Evolutionary conservation across 2,113 vertebrate genomes (phyloP).

Genomic region (Thunnus thynnus): DNA sequence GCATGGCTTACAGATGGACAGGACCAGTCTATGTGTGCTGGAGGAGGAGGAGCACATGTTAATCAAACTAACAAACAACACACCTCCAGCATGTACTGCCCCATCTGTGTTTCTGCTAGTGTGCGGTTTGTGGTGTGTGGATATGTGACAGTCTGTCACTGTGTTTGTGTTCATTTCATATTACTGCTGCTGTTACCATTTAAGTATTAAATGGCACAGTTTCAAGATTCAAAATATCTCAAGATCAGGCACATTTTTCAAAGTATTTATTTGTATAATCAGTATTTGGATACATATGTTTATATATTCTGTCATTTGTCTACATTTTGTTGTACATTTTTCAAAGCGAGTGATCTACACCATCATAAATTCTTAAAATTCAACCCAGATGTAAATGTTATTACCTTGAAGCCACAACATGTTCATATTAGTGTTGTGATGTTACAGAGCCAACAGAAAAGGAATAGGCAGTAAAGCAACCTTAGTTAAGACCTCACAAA

Average conservation of each 20-base stretch:
- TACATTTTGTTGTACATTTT: not conserved
- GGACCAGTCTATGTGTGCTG: slow-evolving; percentile 33
- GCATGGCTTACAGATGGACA: slow-evolving; percentile 46
- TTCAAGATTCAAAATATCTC: not conserved
- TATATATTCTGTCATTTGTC: not conserved
- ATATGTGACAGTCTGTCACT: not conserved
- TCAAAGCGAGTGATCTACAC: not conserved
- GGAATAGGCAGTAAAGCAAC: not conserved
- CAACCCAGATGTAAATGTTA: not conserved
- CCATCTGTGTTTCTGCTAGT: slow-evolving; percentile 26
- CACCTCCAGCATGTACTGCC: slow-evolving; percentile 16
- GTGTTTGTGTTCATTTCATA: slow-evolving; percentile 33
- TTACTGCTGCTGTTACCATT: slow-evolving; percentile 6
- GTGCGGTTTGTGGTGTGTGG: slow-evolving; percentile 1
- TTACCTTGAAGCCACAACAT: not conserved
- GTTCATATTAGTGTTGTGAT: too few species aligned
- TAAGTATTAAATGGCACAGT: not conserved
- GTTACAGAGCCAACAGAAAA: too few species aligned
- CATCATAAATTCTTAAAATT: not conserved
- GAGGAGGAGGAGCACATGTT: slow-evolving; percentile 34
- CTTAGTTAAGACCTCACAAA: not conserved
- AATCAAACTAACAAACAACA: slow-evolving; percentile 39
- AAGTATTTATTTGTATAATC: not conserved
- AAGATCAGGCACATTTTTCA: not conserved
- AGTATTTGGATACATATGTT: not conserved